Conservation (phyloP, 2,888 invertebrate species). For the Troglohyphantes excavatus region DNA sequence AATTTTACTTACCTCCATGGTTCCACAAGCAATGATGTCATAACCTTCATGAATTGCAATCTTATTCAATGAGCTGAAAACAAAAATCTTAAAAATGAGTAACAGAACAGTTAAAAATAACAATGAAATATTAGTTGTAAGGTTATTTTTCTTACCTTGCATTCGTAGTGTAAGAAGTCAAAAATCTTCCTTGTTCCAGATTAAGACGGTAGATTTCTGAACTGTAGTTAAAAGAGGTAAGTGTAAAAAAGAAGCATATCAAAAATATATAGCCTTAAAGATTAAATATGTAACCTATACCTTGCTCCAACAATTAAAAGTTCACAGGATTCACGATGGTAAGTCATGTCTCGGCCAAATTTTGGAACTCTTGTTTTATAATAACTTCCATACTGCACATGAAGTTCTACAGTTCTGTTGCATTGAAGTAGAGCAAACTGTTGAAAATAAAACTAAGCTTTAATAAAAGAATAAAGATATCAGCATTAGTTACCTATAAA, state of each 20-base stretch:
- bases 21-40: constrained; percentile 92
- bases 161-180: constrained; percentile 91
- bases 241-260: background rate
- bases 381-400: constrained; percentile 95
- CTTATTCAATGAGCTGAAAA: constrained; percentile 87
- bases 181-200: constrained; percentile 96
- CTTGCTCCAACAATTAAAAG: constrained; percentile 94
- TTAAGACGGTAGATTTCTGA: constrained; percentile 95
- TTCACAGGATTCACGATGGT: constrained; percentile 94
- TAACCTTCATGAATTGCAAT: constrained; percentile 94
- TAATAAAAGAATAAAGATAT: background rate
- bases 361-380: constrained; percentile 95
- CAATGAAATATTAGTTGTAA: too few species aligned
- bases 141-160: constrained; percentile 83
- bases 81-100: background rate
- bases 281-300: constrained; percentile 84
- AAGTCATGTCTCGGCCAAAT: constrained; percentile 96
- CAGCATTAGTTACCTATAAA: too few species aligned
- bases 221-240: constrained; percentile 84
- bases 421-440: constrained; percentile 94
- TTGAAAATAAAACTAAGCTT: constrained; percentile 81
- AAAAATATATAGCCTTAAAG: background rate
- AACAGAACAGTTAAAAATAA: too few species aligned
- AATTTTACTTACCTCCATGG: constrained; percentile 86
- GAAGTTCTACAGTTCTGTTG: constrained; percentile 97